Percentiles rank a stretch among this genome's conserved stretches.
phyloP scores from a whole-genome alignment of 2,113 vertebrate species.

The Nannobrachium achirus region DNA sequence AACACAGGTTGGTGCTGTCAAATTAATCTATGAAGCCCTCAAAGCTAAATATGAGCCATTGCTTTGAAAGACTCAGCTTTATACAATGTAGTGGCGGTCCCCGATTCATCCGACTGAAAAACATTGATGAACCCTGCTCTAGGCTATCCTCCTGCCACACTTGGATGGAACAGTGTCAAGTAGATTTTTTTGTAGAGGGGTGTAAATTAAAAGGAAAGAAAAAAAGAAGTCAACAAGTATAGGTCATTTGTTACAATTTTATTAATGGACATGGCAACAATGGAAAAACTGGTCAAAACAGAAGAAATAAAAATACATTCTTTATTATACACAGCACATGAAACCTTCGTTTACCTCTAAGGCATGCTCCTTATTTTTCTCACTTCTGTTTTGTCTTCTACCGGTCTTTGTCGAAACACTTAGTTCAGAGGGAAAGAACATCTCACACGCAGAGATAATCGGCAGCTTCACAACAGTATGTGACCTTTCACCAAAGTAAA shows the following conservation, averaged over 20 bases:
- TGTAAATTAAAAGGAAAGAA: background rate
- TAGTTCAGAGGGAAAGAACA: slow-evolving; percentile 89
- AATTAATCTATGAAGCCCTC: too few relatives aligned
- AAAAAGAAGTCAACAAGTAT: background rate
- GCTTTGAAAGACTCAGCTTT: too few relatives aligned
- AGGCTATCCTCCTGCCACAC: background rate
- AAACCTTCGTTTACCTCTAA: slow-evolving; percentile 87
- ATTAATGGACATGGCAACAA: slow-evolving; percentile 80
- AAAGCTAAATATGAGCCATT: too few relatives aligned
- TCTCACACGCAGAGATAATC: slow-evolving; percentile 83
- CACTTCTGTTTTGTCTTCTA: slow-evolving; percentile 89
- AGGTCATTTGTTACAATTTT: slow-evolving; percentile 74
- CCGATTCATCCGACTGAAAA: too few relatives aligned
- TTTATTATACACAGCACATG: slow-evolving; percentile 69
- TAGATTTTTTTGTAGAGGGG: too few relatives aligned
- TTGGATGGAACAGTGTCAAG: too few relatives aligned
- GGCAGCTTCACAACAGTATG: slow-evolving; percentile 61
- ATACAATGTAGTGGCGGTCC: too few relatives aligned
- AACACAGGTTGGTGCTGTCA: too few relatives aligned
- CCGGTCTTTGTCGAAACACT: slow-evolving; percentile 90
- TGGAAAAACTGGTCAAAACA: slow-evolving; percentile 56
- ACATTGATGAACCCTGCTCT: too few relatives aligned
- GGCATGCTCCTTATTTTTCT: slow-evolving; percentile 90
- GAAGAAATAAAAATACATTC: slow-evolving; percentile 55
- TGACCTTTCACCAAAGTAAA: slow-evolving; percentile 57